Percentiles rank a stretch among this genome's conserved stretches.
Evolutionary conservation across 2,113 vertebrate genomes (phyloP).

Genomic region (Protobothrops flavoviridis): DNA sequence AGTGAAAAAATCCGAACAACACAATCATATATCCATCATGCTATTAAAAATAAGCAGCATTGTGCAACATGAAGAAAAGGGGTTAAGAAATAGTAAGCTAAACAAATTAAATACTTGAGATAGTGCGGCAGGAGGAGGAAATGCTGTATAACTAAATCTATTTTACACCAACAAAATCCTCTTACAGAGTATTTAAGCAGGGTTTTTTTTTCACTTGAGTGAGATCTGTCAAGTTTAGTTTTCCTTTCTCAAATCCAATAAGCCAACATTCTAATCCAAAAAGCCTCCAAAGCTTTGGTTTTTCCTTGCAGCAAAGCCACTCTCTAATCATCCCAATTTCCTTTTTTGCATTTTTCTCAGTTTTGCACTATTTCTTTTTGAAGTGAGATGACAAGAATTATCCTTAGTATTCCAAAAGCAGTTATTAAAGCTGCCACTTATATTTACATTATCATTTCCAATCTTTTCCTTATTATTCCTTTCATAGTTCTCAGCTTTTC

Average conservation of each 20-base stretch:
- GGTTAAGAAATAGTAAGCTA: background rate
- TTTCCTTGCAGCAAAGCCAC: background rate
- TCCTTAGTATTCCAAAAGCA: background rate
- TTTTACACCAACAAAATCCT: background rate
- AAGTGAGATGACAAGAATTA: background rate
- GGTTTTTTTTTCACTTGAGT: background rate
- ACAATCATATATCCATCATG: background rate
- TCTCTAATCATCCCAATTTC: background rate
- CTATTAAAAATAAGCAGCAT: background rate
- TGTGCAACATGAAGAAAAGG: background rate
- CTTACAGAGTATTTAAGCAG: background rate
- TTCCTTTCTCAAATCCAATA: background rate
- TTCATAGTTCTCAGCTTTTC: background rate
- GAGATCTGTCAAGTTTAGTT: background rate
- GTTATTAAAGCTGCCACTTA: background rate
- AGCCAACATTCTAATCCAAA: background rate
- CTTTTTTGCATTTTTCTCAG: background rate
- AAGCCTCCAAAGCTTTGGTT: background rate
- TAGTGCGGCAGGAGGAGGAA: background rate
- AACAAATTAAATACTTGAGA: background rate
- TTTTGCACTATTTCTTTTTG: background rate
- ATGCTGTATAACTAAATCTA: background rate
- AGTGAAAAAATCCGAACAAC: background rate
- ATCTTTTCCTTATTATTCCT: background rate
- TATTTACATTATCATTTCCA: background rate